phyloP scores from a whole-genome alignment of 2,888 invertebrate genomes.

The Limnephilus lunatus region DNA sequence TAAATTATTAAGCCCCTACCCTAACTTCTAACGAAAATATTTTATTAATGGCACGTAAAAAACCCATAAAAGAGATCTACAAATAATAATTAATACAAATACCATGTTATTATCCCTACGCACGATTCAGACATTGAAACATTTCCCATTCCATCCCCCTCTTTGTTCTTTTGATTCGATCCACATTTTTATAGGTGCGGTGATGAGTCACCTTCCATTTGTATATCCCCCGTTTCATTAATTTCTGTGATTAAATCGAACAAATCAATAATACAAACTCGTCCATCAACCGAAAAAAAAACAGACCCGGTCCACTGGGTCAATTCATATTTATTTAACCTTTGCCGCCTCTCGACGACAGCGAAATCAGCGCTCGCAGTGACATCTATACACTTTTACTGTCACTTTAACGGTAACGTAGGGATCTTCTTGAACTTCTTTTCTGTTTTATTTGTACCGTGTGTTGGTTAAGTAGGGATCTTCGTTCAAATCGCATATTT shows the following conservation, averaged over 20 bases:
- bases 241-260: slow-evolving; percentile 29
- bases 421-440: background rate
- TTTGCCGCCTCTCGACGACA: slow-evolving; percentile 31
- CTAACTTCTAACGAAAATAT: background rate
- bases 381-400: slow-evolving; percentile 13
- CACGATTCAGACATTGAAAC: background rate
- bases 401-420: background rate
- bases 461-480: background rate
- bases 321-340: slow-evolving; percentile 23
- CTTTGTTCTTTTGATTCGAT: background rate
- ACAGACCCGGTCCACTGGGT: background rate
- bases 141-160: background rate
- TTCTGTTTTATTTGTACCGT: background rate
- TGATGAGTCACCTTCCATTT: slow-evolving; percentile 37
- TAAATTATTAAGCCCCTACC: background rate
- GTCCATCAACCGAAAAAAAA: background rate
- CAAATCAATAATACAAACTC: background rate
- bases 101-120: background rate
- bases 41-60: too few species aligned
- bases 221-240: background rate
- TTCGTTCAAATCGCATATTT: background rate
- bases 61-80: background rate
- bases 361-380: background rate
- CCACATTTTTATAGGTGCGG: slow-evolving; percentile 34
- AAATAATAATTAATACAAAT: background rate